Conservation (phyloP, 2,797 vertebrate genomes). For the Chelonia mydas region DNA sequence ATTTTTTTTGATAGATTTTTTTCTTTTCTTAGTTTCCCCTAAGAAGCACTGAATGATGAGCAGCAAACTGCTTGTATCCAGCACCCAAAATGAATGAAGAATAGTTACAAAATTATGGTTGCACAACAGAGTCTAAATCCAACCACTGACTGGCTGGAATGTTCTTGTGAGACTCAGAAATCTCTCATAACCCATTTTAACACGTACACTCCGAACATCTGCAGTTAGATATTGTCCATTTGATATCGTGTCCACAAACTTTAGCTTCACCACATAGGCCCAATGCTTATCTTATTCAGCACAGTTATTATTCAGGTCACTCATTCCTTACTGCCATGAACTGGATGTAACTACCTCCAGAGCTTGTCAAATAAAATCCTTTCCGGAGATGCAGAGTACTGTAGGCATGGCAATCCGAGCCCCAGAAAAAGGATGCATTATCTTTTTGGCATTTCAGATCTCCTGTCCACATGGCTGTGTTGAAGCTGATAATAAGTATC, state of each 20-base stretch:
- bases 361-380: neutral
- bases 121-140: neutral
- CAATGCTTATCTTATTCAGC: neutral
- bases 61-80: neutral
- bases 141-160: accelerated
- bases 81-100: neutral
- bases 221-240: neutral
- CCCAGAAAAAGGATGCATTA: neutral
- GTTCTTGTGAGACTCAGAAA: neutral
- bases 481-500: neutral
- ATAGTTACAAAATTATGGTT: neutral
- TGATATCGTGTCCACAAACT: neutral
- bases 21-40: neutral
- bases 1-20: too few relatives aligned
- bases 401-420: neutral
- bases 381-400: neutral
- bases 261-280: neutral
- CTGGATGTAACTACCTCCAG: neutral
- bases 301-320: neutral
- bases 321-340: accelerated
- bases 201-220: neutral
- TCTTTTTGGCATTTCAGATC: neutral
- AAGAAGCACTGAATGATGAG: neutral
- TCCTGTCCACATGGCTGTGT: accelerated
- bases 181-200: neutral